A percentile compares a stretch with the other conserved stretches of the same genome.
These are phyloP conservation scores for Drosophila tripunctata DNA, from an alignment of 2,888 invertebrate genomes.

Conservation along the genomic window DNA sequence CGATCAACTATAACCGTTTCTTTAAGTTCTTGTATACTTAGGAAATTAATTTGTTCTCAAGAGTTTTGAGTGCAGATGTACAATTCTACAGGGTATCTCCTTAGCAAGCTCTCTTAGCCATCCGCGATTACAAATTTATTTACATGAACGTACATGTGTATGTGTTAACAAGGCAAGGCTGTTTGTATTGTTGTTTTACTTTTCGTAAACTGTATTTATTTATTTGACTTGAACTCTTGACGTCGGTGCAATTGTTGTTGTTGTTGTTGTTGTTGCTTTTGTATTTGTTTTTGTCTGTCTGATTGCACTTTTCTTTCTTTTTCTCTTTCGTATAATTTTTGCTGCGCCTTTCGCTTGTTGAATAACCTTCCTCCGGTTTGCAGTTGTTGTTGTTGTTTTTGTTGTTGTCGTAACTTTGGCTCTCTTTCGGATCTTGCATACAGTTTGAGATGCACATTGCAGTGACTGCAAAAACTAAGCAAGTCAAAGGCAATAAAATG, in stretches of 20 bases:
- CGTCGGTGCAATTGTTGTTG: conserved; percentile 17
- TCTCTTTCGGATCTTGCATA: conserved; percentile 25
- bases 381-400: conserved; percentile 18
- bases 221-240: conserved; percentile 40
- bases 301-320: neutral
- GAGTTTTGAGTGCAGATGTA: too few species aligned
- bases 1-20: too few species aligned
- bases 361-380: conserved; percentile 43
- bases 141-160: too few species aligned
- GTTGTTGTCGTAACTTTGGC: too few species aligned
- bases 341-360: conserved; percentile 49
- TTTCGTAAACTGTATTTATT: conserved; percentile 32
- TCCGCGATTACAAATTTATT: neutral
- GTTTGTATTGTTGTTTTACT: conserved; percentile 28
- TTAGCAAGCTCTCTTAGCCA: neutral
- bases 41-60: too few species aligned
- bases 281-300: conserved; percentile 8
- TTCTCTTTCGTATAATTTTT: neutral
- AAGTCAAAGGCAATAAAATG: conserved; percentile 57
- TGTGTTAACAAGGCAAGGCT: conserved; percentile 27
- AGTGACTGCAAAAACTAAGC: conserved; percentile 48
- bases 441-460: conserved; percentile 50
- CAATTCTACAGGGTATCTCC: neutral
- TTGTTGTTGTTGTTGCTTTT: conserved; percentile 16
- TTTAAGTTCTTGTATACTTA: too few species aligned